These are phyloP conservation scores for Rutpela maculata DNA, from an alignment of 2,888 invertebrate genomes.

Conservation along the genomic window DNA sequence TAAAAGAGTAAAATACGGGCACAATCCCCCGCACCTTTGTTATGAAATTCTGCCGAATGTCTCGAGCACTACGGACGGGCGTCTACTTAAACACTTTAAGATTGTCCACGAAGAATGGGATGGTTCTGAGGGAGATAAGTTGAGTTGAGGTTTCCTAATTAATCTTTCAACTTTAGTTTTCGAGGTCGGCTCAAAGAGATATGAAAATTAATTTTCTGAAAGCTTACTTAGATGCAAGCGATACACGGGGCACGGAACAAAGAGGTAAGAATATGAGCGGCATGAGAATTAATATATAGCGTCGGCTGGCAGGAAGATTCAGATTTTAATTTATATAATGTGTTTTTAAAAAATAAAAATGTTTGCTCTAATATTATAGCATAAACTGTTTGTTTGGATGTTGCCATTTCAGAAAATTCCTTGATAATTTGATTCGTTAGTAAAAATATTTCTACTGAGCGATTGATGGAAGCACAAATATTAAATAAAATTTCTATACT, in stretches of 20 bases:
- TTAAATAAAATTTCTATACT: too few species aligned
- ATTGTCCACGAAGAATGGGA: conserved; percentile 26
- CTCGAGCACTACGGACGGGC: not conserved
- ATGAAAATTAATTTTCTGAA: conserved; percentile 66
- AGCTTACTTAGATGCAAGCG: conserved; percentile 46
- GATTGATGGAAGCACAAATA: too few species aligned
- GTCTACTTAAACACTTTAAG: conserved; percentile 21
- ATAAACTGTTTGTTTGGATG: too few species aligned
- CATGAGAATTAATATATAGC: not conserved
- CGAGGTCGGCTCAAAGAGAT: conserved; percentile 63
- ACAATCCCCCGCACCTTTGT: conserved; percentile 33
- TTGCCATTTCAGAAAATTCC: too few species aligned
- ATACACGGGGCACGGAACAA: conserved; percentile 16
- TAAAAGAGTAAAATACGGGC: conserved; percentile 9
- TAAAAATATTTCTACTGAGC: too few species aligned
- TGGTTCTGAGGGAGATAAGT: conserved; percentile 59
- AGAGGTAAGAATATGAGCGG: conserved; percentile 5
- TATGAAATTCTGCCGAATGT: conserved; percentile 42
- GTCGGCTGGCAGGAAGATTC: not conserved
- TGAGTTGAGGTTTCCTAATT: conserved; percentile 62
- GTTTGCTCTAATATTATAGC: too few species aligned
- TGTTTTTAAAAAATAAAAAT: not conserved
- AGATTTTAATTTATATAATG: not conserved
- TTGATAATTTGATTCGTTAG: too few species aligned
- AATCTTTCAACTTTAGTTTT: conserved; percentile 64